Conservation (phyloP, 2,888 invertebrate species). For the Drosophila picticornis region DNA sequence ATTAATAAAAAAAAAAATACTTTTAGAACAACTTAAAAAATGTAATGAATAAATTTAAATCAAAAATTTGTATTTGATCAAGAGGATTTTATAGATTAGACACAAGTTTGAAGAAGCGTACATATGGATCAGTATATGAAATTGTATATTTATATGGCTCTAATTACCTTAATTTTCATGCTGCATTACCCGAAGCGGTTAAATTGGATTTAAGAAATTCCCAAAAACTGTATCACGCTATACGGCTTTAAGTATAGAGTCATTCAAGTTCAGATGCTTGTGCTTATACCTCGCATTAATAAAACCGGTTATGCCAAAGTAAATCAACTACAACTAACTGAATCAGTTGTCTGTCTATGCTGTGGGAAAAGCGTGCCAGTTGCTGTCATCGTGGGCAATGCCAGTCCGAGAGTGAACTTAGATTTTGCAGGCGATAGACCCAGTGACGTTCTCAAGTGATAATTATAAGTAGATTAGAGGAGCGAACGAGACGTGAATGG, state of each 20-base stretch:
- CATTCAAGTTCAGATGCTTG: constrained; percentile 13
- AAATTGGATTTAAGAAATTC: constrained; percentile 38
- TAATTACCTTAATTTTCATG: background rate
- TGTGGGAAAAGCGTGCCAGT: constrained; percentile 29
- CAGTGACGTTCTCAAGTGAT: constrained; percentile 3
- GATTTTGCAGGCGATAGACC: background rate
- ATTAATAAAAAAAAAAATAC: background rate
- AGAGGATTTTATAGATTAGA: background rate
- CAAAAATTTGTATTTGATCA: background rate
- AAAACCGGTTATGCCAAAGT: constrained; percentile 52
- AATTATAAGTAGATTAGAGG: background rate
- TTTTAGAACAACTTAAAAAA: background rate
- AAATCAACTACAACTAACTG: constrained; percentile 3
- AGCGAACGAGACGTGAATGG: background rate
- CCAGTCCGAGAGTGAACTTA: constrained; percentile 12
- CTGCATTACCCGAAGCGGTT: background rate
- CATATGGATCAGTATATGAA: background rate
- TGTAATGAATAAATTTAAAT: background rate
- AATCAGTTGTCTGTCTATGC: background rate
- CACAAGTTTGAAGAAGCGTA: background rate
- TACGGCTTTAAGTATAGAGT: constrained; percentile 16
- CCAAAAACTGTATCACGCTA: constrained; percentile 31
- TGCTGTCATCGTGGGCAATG: constrained; percentile 30
- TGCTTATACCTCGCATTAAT: background rate
- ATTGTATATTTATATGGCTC: background rate